phyloP scores from a whole-genome alignment of 2,797 vertebrate genomes.

The Arrhamphus sclerolepis region DNA sequence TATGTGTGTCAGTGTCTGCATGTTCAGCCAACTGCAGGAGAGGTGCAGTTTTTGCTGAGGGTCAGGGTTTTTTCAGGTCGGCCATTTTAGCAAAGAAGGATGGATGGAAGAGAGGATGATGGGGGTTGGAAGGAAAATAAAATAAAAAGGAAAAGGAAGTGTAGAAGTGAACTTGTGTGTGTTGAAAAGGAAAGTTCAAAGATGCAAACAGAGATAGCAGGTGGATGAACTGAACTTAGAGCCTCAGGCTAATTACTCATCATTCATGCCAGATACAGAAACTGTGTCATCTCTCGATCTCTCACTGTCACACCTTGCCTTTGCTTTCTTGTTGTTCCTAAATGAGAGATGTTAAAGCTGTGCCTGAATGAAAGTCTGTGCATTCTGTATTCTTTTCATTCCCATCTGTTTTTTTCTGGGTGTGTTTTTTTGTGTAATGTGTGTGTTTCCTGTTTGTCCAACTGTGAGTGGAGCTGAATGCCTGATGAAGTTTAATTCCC shows the following conservation, averaged over 20 bases:
- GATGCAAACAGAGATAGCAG: slow-evolving; percentile 38
- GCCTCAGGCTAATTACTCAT: slow-evolving; percentile 68
- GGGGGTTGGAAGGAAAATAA: slow-evolving; percentile 18
- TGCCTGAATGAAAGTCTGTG: slow-evolving; percentile 2
- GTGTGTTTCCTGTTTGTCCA: slow-evolving; percentile 46
- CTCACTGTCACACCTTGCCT: no score
- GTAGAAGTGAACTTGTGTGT: slow-evolving; percentile 44
- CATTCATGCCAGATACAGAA: slow-evolving; percentile 43
- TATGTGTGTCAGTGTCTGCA: slow-evolving; percentile 43
- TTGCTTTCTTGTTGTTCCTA: slow-evolving; percentile 55
- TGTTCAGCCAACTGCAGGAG: slow-evolving; percentile 63
- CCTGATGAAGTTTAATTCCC: slow-evolving; percentile 76
- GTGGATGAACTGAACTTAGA: slow-evolving; percentile 45
- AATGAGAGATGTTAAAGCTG: no score
- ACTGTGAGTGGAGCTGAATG: slow-evolving; percentile 64
- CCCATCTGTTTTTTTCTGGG: slow-evolving; percentile 36
- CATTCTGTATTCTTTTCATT: slow-evolving; percentile 24
- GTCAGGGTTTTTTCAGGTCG: slow-evolving; percentile 73
- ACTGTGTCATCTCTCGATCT: no score
- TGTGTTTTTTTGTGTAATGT: slow-evolving; percentile 33
- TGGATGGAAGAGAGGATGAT: slow-evolving; percentile 54
- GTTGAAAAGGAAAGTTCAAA: slow-evolving; percentile 16
- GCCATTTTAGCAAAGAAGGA: slow-evolving; percentile 76
- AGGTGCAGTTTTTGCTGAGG: slow-evolving; percentile 73
- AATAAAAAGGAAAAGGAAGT: slow-evolving; percentile 24